Percentiles rank a stretch among this genome's conserved stretches.
phyloP scores from a whole-genome alignment of 2,113 vertebrate genomes.

The Xenopus laevis region DNA sequence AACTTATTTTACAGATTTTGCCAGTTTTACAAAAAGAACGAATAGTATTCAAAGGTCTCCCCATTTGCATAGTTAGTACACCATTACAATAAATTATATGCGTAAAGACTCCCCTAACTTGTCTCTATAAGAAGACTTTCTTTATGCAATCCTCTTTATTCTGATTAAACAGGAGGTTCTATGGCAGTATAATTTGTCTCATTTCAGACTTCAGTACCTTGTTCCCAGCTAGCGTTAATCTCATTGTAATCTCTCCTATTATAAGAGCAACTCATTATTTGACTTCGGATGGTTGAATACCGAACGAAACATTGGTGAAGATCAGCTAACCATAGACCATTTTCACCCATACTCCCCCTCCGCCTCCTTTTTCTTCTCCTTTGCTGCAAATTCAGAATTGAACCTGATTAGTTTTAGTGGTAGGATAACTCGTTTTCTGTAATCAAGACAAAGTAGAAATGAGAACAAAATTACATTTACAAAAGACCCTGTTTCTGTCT shows the following conservation, averaged over 20 bases:
- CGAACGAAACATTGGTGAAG: conserved; percentile 45
- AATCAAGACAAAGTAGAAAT: conserved; percentile 37
- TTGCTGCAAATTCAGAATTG: conserved; percentile 33
- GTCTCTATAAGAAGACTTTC: conserved; percentile 40
- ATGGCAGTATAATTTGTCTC: conserved; percentile 46
- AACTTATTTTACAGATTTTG: conserved; percentile 17
- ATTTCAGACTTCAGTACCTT: conserved; percentile 46
- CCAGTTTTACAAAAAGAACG: conserved; percentile 35
- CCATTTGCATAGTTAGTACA: conserved; percentile 44
- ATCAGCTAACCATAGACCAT: conserved; percentile 44
- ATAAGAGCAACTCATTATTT: conserved; percentile 46
- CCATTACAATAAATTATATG: conserved; percentile 41
- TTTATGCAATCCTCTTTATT: conserved; percentile 40
- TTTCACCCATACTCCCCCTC: conserved; percentile 33
- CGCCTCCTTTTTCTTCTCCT: conserved; percentile 10
- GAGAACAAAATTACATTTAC: conserved; percentile 25
- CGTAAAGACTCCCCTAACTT: conserved; percentile 38
- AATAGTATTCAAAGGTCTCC: conserved; percentile 26
- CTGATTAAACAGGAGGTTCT: conserved; percentile 42
- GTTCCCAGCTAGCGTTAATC: conserved; percentile 45
- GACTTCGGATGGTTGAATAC: conserved; percentile 46
- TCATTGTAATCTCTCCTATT: conserved; percentile 45
- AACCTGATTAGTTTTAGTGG: conserved; percentile 43
- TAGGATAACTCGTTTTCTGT: conserved; percentile 34
- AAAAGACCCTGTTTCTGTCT: conserved; percentile 10